Conservation (phyloP, 2,888 invertebrate species). For the Brachylomia viminalis region DNA sequence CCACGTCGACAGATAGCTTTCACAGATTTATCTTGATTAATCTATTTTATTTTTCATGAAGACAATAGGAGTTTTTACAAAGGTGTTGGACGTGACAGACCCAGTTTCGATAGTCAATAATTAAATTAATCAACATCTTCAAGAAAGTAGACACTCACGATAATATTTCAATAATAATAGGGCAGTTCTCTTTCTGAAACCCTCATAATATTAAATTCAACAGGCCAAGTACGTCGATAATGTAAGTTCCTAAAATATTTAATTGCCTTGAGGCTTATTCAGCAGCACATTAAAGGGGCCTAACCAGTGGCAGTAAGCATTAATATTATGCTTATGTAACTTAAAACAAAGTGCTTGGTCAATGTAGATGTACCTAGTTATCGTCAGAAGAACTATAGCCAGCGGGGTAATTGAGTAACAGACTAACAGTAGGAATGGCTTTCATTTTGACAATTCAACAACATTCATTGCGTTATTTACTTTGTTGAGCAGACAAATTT, state of each 20-base stretch:
- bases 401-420: no score
- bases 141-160: background rate
- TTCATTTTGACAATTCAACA: no score
- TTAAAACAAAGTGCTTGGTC: no score
- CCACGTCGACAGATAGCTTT: background rate
- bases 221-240: background rate
- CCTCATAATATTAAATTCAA: background rate
- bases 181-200: background rate
- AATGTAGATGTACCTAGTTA: no score
- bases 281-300: background rate
- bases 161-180: background rate
- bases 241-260: background rate
- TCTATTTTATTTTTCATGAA: background rate
- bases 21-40: background rate
- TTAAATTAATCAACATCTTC: background rate
- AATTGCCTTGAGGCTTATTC: background rate
- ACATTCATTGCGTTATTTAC: no score
- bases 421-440: no score
- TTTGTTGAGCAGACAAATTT: no score
- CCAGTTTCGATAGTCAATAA: fast-evolving
- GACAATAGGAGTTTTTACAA: background rate
- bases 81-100: no score
- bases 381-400: no score
- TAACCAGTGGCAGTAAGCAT: background rate
- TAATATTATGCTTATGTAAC: background rate